These are phyloP conservation scores for Peromyscus eremicus DNA, from an alignment of 2,797 vertebrate species.

Conservation along the genomic window DNA sequence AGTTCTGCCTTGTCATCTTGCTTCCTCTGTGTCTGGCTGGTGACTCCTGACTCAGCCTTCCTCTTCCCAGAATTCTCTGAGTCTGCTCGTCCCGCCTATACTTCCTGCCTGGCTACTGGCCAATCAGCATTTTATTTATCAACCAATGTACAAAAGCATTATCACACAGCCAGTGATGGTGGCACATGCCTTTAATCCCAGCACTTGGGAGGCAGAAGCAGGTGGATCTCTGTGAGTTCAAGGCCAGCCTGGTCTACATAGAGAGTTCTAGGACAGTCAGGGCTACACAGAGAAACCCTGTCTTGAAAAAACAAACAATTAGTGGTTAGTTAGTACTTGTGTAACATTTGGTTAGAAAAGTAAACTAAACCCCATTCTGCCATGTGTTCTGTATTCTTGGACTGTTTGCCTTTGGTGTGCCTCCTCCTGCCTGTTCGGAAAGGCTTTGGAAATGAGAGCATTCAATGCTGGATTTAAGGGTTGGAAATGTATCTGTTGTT, in stretches of 20 bases:
- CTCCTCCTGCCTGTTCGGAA: constrained; percentile 2
- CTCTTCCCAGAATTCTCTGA: no score
- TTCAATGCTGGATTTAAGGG: constrained; percentile 24
- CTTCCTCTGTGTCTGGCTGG: no score
- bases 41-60: no score
- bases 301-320: background rate
- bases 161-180: background rate
- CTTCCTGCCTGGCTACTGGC: no score
- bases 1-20: no score
- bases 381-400: constrained; percentile 50
- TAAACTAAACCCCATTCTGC: constrained; percentile 12
- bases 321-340: constrained; percentile 13
- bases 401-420: constrained; percentile 50
- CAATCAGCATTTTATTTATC: no score
- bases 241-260: background rate
- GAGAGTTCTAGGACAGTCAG: background rate
- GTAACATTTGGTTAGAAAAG: constrained; percentile 24
- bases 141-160: no score
- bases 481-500: constrained; percentile 6
- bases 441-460: constrained; percentile 38
- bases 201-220: background rate
- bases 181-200: background rate
- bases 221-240: background rate
- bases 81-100: no score
- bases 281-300: background rate